Conservation (phyloP, 2,113 vertebrate genomes). For the Columbina picui region DNA sequence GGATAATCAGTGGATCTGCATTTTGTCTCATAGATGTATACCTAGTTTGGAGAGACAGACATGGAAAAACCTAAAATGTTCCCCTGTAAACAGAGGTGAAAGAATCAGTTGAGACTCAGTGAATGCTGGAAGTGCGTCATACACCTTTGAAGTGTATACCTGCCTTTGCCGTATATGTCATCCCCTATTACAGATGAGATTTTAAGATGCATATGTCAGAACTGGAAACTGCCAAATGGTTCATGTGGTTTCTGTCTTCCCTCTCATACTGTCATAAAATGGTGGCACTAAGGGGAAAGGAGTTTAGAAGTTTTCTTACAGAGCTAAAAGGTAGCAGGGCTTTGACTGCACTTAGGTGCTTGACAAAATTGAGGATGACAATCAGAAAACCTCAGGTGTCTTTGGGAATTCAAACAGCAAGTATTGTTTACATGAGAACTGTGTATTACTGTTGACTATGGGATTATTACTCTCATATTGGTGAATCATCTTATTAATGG, state of each 20-base stretch:
- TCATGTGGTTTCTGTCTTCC: not conserved
- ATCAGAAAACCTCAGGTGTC: conserved; percentile 44
- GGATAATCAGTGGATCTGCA: not conserved
- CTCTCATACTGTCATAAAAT: not conserved
- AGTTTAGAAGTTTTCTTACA: not conserved
- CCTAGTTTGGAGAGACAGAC: rapidly evolving
- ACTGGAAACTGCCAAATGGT: conserved; percentile 22
- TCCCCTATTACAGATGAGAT: not conserved
- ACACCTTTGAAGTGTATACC: not conserved
- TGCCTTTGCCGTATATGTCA: not conserved
- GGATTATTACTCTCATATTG: not conserved
- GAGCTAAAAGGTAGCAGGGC: not conserved
- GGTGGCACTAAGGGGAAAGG: not conserved
- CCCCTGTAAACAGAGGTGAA: not conserved
- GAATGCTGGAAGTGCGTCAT: not conserved
- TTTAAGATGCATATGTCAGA: not conserved
- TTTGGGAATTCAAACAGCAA: not conserved
- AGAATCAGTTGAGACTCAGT: not conserved
- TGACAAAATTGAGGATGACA: conserved; percentile 43
- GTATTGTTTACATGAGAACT: not conserved
- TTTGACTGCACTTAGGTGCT: not conserved
- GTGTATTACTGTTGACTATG: not conserved
- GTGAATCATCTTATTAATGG: not conserved
- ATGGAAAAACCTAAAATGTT: not conserved
- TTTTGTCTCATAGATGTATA: not conserved